Percentiles rank a stretch among this genome's conserved stretches.
Evolutionary conservation across 2,113 vertebrate genomes (phyloP).

Genomic region (Apistogramma diplotaenia): DNA sequence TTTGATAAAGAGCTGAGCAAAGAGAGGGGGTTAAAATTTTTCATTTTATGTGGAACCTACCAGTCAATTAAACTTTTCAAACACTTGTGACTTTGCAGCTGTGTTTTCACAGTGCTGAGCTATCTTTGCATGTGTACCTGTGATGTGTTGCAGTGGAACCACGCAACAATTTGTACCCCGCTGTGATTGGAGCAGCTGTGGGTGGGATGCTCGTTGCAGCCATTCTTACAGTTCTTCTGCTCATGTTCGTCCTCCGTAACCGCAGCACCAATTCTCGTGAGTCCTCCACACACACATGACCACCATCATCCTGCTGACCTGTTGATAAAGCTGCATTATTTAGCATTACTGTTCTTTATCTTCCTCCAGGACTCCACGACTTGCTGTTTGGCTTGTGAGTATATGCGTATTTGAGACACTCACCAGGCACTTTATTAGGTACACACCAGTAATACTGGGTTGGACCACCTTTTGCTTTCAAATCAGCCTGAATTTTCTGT

Average conservation of each 20-base stretch:
- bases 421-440: neutral
- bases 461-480: neutral
- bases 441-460: neutral
- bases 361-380: constrained; percentile 79
- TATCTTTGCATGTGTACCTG: constrained; percentile 58
- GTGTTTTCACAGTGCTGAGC: neutral
- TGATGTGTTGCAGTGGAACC: constrained; percentile 81
- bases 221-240: constrained; percentile 73
- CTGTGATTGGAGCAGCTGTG: constrained; percentile 82
- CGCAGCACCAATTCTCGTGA: constrained; percentile 83
- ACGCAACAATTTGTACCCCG: constrained; percentile 78
- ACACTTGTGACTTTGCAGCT: neutral
- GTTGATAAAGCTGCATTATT: neutral
- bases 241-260: constrained; percentile 81
- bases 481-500: neutral
- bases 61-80: neutral
- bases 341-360: neutral
- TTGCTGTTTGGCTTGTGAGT: constrained; percentile 84
- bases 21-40: neutral
- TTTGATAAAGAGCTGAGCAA: neutral
- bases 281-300: constrained; percentile 44
- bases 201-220: constrained; percentile 82
- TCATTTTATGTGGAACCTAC: neutral
- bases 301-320: neutral
- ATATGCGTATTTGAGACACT: neutral